phyloP scores from a whole-genome alignment of 1,140 invertebrate genomes.

The Calliphora vicina region DNA sequence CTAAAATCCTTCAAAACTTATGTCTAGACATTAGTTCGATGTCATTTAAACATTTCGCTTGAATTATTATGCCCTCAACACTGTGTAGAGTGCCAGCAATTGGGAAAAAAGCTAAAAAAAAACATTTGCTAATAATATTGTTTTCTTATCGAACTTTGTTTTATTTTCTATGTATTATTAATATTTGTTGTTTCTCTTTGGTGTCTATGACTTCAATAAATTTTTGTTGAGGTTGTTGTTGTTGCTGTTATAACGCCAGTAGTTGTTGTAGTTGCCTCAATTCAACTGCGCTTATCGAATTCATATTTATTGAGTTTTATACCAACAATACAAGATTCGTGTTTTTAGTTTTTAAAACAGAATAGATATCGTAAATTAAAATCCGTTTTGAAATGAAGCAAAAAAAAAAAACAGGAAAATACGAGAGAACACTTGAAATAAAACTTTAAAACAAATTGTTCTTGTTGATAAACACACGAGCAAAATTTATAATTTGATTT shows the following conservation, averaged over 20 bases:
- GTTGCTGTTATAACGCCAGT: not conserved
- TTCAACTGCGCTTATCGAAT: not conserved
- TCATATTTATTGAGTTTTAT: not conserved
- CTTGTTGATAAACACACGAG: not conserved
- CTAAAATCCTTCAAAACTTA: no score
- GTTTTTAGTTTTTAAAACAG: not conserved
- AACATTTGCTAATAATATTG: not conserved
- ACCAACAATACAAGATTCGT: not conserved
- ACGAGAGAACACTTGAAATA: not conserved
- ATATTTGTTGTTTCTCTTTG: not conserved
- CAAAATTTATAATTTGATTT: not conserved
- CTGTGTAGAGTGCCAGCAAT: not conserved
- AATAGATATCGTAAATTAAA: not conserved
- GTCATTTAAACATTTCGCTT: not conserved
- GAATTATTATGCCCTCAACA: not conserved
- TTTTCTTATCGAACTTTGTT: not conserved
- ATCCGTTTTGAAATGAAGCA: no score
- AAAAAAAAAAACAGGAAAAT: not conserved
- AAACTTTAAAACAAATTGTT: not conserved
- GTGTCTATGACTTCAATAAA: not conserved
- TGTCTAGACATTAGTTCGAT: no score
- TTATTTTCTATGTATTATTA: not conserved
- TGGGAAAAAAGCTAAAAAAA: not conserved
- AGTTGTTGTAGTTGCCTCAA: not conserved
- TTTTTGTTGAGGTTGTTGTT: not conserved